A percentile compares a stretch with the other conserved stretches of the same genome.
These are phyloP conservation scores for Echinometra lucunter DNA, from an alignment of 53 echinoderm and acorn worm genomes.

Conservation along the genomic window DNA sequence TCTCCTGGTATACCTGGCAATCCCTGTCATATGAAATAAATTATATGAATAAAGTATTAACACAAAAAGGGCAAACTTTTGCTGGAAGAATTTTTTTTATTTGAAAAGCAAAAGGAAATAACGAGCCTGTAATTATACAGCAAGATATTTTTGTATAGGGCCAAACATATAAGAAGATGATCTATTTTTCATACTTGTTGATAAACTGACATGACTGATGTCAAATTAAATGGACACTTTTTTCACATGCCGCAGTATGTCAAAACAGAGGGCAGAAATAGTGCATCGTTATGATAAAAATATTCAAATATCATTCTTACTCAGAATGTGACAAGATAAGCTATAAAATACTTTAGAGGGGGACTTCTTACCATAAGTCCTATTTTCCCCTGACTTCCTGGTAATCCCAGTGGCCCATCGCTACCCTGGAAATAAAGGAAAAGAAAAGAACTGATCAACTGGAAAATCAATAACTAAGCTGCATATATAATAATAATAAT, in stretches of 20 bases:
- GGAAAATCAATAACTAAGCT: neutral
- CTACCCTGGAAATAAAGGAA: neutral
- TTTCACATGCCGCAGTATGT: no score
- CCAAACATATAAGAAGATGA: neutral
- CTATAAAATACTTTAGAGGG: no score
- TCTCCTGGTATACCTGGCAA: conserved; percentile 50
- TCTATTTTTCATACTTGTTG: neutral
- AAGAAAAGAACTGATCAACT: neutral
- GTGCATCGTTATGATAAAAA: neutral
- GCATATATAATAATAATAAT: no score
- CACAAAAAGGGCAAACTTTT: neutral
- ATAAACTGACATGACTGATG: neutral
- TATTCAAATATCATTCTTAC: no score
- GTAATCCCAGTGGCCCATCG: neutral
- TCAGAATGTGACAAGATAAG: no score
- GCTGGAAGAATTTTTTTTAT: neutral
- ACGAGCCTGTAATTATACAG: neutral
- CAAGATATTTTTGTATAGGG: no score
- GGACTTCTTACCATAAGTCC: conserved; percentile 46
- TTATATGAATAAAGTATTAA: neutral
- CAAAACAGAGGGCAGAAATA: neutral
- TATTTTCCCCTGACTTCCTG: neutral
- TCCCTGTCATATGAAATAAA: conserved; percentile 1
- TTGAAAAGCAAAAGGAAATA: neutral
- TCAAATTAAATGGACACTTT: neutral